phyloP scores from a whole-genome alignment of 2,797 vertebrate genomes.

The Emydoidea blandingii region DNA sequence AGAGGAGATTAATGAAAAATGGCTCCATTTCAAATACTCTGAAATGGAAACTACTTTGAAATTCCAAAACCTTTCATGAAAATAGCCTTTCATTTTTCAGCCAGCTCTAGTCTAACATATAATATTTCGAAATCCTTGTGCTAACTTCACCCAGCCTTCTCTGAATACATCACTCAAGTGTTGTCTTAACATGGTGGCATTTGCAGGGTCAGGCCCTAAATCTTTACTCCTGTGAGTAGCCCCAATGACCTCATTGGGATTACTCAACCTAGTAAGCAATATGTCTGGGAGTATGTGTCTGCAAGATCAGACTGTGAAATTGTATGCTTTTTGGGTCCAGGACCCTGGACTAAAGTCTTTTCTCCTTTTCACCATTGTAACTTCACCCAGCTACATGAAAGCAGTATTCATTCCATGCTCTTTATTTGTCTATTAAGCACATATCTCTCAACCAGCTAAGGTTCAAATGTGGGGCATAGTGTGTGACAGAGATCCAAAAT shows the following conservation, averaged over 20 bases:
- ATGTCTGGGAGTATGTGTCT: neutral
- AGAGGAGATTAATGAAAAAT: neutral
- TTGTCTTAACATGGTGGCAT: neutral
- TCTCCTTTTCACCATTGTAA: neutral
- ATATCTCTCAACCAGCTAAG: neutral
- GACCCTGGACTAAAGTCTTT: neutral
- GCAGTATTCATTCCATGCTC: neutral
- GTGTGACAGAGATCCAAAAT: neutral
- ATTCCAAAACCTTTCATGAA: neutral
- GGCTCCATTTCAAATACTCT: neutral
- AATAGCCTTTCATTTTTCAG: neutral
- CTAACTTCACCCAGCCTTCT: neutral
- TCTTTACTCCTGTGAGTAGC: neutral
- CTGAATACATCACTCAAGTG: neutral
- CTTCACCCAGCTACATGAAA: neutral
- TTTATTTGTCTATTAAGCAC: accelerated
- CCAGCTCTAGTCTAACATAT: neutral
- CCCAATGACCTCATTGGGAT: neutral
- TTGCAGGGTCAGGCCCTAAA: neutral
- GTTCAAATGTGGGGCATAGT: accelerated
- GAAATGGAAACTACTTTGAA: neutral
- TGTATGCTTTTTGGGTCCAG: neutral
- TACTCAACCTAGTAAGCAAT: neutral
- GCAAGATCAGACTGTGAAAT: neutral
- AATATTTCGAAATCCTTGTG: neutral